Evolutionary conservation across 2,113 vertebrate species (phyloP).

Genomic region (Corythaixoides concolor): DNA sequence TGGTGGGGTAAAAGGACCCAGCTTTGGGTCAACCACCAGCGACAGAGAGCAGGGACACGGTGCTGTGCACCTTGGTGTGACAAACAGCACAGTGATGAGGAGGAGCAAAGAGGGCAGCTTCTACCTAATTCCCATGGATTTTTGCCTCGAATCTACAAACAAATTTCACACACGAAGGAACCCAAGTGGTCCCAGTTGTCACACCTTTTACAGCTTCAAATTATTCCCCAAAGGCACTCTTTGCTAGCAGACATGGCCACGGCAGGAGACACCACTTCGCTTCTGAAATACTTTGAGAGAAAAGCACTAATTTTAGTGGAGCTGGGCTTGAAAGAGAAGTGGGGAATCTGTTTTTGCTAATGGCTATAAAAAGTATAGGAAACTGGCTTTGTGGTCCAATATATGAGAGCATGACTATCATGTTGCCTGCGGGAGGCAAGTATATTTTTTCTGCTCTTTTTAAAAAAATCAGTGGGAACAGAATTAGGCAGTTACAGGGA

Average conservation of each 20-base stretch:
- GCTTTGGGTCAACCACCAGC: not conserved
- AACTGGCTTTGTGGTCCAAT: not conserved
- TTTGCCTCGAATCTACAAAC: not conserved
- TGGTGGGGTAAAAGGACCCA: not conserved
- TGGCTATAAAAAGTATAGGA: not conserved
- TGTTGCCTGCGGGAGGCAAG: not conserved
- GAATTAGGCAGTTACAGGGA: not conserved
- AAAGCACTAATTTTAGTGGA: not conserved
- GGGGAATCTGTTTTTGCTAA: not conserved
- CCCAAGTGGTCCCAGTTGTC: not conserved
- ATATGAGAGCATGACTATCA: not conserved
- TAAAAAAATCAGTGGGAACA: not conserved
- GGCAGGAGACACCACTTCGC: not conserved
- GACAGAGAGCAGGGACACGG: fast-evolving
- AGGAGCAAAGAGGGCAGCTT: not conserved
- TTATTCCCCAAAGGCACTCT: not conserved
- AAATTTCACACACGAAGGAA: not conserved
- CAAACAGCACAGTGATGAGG: fast-evolving
- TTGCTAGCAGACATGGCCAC: fast-evolving
- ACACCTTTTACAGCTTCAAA: not conserved
- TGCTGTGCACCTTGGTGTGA: not conserved
- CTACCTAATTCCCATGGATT: not conserved
- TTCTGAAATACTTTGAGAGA: not conserved
- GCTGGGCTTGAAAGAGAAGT: not conserved
- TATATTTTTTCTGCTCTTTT: not conserved